A percentile compares a stretch with the other conserved stretches of the same genome.
phyloP scores from a whole-genome alignment of 2,797 vertebrate species.

The Ceyx erithaca region DNA sequence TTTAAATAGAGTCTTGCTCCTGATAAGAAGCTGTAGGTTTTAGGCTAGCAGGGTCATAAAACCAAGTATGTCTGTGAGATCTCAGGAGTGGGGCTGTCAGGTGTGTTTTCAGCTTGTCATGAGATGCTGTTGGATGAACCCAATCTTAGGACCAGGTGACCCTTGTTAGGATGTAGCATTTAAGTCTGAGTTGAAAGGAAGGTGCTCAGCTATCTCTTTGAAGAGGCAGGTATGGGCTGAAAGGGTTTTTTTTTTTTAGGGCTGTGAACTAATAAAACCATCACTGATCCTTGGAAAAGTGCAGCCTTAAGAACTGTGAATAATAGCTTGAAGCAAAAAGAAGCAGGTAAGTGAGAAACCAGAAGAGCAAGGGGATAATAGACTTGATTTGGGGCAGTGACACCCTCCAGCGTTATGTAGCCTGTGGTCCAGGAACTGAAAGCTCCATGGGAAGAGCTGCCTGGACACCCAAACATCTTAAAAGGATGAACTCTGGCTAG shows the following conservation, averaged over 20 bases:
- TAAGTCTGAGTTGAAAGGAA: neutral
- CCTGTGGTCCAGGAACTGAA: neutral
- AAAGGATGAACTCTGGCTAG: neutral
- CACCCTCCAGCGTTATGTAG: neutral
- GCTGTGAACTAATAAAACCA: neutral
- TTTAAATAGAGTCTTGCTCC: neutral
- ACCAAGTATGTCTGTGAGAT: neutral
- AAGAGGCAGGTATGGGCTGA: neutral
- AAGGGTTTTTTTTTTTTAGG: neutral
- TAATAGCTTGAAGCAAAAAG: neutral
- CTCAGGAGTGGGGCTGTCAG: neutral
- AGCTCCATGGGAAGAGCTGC: neutral
- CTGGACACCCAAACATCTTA: neutral
- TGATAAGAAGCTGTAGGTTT: neutral
- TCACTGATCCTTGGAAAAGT: neutral
- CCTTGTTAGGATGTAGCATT: neutral
- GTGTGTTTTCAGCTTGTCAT: neutral
- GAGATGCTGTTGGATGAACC: neutral
- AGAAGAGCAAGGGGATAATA: neutral
- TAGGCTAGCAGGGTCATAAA: neutral
- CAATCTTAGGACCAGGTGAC: neutral
- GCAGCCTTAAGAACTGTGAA: neutral
- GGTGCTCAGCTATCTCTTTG: neutral
- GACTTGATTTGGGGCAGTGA: neutral
- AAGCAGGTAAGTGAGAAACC: neutral